Conservation (phyloP, 2,113 vertebrate genomes). For the Taurulus bubalis region DNA sequence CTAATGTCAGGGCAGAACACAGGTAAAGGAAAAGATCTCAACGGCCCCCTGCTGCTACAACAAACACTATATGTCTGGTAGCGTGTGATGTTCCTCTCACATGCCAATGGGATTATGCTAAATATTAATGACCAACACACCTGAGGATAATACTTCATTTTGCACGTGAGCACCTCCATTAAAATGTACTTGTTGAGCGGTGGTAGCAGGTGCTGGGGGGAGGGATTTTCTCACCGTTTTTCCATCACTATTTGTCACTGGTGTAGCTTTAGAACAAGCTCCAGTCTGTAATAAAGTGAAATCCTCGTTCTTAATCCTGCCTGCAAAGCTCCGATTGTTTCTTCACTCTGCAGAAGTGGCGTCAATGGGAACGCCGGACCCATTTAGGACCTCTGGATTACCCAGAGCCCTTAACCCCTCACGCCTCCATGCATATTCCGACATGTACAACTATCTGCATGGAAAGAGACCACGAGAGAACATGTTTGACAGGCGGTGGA, state of each 20-base stretch:
- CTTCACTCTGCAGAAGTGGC: not conserved
- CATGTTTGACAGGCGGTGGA: not conserved
- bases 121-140: not conserved
- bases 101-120: not conserved
- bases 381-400: not conserved
- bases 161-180: not conserved
- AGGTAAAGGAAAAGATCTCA: too few relatives aligned
- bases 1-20: not conserved
- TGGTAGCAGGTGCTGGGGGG: not conserved
- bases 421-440: not conserved
- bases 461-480: not conserved
- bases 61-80: not conserved
- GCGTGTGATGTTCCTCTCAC: not conserved
- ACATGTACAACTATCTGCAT: not conserved
- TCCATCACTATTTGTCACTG: not conserved
- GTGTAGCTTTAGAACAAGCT: not conserved
- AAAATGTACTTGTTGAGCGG: not conserved
- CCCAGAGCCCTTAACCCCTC: not conserved
- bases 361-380: not conserved
- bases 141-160: not conserved
- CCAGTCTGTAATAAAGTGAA: not conserved
- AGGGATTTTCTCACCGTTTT: not conserved
- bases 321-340: not conserved
- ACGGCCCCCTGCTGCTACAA: not conserved
- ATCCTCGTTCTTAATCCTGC: not conserved